Conservation (phyloP, 2,797 vertebrate genomes). For the Malacoraja senta region DNA sequence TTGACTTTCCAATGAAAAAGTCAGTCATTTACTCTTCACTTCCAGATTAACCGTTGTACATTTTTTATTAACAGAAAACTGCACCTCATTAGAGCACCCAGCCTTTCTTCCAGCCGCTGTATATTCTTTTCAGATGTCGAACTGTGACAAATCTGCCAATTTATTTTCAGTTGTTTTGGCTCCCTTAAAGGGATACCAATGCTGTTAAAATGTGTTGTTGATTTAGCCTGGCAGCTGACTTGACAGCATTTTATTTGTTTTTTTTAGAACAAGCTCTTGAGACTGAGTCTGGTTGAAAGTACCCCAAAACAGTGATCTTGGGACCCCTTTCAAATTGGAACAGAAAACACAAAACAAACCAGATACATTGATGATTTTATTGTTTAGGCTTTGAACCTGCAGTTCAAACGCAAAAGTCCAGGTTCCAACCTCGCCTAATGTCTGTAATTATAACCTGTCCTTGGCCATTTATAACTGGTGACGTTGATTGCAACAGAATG, state of each 20-base stretch:
- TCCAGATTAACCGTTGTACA: constrained; percentile 33
- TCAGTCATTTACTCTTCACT: constrained; percentile 14
- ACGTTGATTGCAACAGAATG: not conserved
- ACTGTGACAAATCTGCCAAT: not conserved
- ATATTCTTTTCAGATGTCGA: constrained; percentile 23
- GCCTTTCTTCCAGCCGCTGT: constrained; percentile 16
- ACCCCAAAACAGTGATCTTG: not conserved
- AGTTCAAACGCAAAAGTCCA: not conserved
- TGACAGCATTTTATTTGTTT: constrained; percentile 14
- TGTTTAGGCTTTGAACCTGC: constrained; percentile 10
- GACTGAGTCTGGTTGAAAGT: not conserved
- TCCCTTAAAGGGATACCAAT: constrained; percentile 15
- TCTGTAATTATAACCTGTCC: not conserved
- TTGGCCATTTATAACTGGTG: not conserved
- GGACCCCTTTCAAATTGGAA: constrained; percentile 11
- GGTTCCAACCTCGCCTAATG: not conserved
- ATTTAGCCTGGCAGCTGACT: constrained; percentile 22
- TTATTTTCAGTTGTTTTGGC: constrained; percentile 18
- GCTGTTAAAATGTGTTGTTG: constrained; percentile 21
- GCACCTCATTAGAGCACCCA: constrained; percentile 7
- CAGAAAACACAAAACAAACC: constrained; percentile 1
- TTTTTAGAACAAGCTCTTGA: not conserved
- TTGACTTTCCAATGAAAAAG: not conserved
- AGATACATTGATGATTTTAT: not conserved
- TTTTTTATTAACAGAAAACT: constrained; percentile 31